Conservation (phyloP, 2,113 vertebrate species). For the Accipiter virgatus region DNA sequence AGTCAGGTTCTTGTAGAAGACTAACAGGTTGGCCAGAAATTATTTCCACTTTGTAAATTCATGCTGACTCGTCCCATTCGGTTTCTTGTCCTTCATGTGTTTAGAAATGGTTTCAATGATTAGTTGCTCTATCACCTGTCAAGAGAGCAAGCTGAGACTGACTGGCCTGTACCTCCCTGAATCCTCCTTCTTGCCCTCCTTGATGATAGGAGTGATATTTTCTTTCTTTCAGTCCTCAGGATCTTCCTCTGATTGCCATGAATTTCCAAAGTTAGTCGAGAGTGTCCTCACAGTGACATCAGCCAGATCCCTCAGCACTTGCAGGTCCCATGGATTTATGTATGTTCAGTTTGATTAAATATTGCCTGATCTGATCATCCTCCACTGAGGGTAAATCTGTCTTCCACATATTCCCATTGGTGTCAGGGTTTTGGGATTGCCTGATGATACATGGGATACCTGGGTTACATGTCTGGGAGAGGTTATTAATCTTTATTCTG, state of each 20-base stretch:
- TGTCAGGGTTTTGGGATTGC: neutral
- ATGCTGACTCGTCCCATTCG: neutral
- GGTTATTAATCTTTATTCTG: neutral
- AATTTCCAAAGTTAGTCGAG: neutral
- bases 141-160: neutral
- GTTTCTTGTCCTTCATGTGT: neutral
- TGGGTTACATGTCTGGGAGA: neutral
- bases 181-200: neutral
- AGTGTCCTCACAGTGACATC: neutral
- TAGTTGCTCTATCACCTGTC: neutral
- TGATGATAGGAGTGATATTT: neutral
- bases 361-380: neutral
- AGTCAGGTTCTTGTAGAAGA: neutral
- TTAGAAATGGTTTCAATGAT: neutral
- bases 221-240: neutral
- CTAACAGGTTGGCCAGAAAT: neutral
- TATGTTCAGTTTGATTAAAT: neutral
- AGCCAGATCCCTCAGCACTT: neutral
- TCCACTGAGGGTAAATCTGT: neutral
- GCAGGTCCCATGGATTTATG: neutral
- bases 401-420: neutral
- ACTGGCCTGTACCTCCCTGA: neutral
- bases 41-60: neutral
- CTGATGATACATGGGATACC: neutral
- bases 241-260: neutral